Conservation (phyloP, 2,797 vertebrate species). For the Cercopithecus neglectus region DNA sequence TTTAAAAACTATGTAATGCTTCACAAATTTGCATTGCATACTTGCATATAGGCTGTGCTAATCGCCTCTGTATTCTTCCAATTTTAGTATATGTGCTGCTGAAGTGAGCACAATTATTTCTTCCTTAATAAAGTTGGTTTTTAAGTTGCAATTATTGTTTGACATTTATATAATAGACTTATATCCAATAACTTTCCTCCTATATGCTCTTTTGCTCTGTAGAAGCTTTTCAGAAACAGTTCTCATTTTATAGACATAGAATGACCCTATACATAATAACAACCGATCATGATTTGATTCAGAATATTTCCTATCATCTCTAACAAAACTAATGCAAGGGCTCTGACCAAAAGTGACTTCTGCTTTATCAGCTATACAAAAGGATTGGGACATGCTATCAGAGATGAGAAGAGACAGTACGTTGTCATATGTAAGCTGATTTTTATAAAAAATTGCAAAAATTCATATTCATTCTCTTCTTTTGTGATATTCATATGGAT, state of each 20-base stretch:
- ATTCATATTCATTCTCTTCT: not conserved
- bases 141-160: not conserved
- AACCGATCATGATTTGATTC: not conserved
- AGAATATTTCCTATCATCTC: not conserved
- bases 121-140: not conserved
- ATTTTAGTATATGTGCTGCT: not conserved
- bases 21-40: not conserved
- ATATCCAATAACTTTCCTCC: not conserved
- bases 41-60: not conserved
- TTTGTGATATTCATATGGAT: not conserved
- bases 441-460: not conserved
- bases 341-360: not conserved
- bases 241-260: not conserved
- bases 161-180: not conserved
- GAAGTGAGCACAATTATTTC: not conserved
- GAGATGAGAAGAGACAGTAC: not conserved
- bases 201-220: not conserved
- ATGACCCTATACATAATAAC: not conserved
- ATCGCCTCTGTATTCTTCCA: not conserved
- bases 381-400: not conserved
- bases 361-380: not conserved
- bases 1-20: not conserved
- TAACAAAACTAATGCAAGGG: not conserved
- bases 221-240: not conserved
- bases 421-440: not conserved